Conservation (phyloP, 2,113 vertebrate genomes). For the Phalacrocorax pelagicus region DNA sequence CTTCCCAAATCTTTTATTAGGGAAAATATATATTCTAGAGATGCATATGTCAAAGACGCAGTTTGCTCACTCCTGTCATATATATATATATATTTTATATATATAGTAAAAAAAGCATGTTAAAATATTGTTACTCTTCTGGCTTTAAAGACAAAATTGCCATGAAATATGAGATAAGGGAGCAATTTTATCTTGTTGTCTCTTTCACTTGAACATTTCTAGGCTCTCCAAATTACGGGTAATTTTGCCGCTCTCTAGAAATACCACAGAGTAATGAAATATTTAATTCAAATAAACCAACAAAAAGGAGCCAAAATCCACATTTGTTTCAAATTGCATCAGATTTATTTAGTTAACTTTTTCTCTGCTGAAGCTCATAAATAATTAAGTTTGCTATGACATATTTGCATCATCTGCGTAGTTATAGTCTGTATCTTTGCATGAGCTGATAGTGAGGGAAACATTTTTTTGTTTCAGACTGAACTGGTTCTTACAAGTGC, state of each 20-base stretch:
- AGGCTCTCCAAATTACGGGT: background rate
- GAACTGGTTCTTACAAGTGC: background rate
- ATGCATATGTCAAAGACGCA: rapidly evolving
- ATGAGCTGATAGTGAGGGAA: background rate
- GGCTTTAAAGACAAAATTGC: background rate
- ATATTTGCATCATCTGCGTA: background rate
- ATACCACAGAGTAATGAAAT: background rate
- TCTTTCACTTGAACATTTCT: background rate
- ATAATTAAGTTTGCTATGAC: background rate
- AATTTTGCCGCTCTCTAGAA: background rate
- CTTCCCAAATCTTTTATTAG: background rate
- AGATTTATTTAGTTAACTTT: background rate
- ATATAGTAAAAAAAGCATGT: background rate
- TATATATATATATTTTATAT: background rate
- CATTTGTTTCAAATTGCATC: background rate
- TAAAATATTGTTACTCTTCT: background rate
- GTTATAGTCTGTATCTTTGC: background rate
- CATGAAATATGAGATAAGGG: background rate
- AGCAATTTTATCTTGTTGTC: background rate
- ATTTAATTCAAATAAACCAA: background rate
- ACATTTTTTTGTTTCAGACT: background rate
- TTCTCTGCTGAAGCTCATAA: background rate
- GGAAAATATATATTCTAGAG: background rate
- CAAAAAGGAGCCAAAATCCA: background rate
- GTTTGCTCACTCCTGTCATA: background rate